A percentile compares a stretch with the other conserved stretches of the same genome.
phyloP scores from a whole-genome alignment of 2,888 invertebrate species.

The Maniola hyperantus region DNA sequence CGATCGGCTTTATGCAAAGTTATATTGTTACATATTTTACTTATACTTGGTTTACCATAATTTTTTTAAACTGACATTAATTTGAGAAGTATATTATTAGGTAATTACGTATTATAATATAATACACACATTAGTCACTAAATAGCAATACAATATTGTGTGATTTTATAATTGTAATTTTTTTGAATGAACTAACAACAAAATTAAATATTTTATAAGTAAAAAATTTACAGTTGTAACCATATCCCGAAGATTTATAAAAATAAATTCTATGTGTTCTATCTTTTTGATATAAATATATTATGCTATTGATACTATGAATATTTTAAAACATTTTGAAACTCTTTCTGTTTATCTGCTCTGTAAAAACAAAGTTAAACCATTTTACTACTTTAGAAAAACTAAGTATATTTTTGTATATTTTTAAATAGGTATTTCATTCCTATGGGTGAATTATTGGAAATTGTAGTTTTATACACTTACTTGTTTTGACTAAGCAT shows the following conservation, averaged over 20 bases:
- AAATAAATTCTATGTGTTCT: neutral
- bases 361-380: neutral
- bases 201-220: too few relatives aligned
- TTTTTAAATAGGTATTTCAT: conserved; percentile 8
- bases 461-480: conserved; percentile 2
- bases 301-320: neutral
- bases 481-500: neutral
- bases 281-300: conserved; percentile 11
- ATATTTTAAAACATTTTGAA: neutral
- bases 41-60: too few relatives aligned
- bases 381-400: neutral
- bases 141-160: too few relatives aligned
- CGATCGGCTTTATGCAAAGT: too few relatives aligned
- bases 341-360: neutral
- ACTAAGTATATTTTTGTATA: conserved; percentile 13
- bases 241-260: conserved; percentile 10
- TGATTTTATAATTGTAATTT: too few relatives aligned
- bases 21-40: too few relatives aligned
- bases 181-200: too few relatives aligned
- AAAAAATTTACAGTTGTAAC: too few relatives aligned
- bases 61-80: too few relatives aligned
- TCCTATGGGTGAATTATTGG: conserved; percentile 6
- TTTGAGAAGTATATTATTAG: too few relatives aligned
- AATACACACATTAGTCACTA: too few relatives aligned
- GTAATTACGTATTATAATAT: too few relatives aligned